Base-by-base conservation (phyloP, 2,113 vertebrate genomes). In the Collichthys lucidus region DNA sequence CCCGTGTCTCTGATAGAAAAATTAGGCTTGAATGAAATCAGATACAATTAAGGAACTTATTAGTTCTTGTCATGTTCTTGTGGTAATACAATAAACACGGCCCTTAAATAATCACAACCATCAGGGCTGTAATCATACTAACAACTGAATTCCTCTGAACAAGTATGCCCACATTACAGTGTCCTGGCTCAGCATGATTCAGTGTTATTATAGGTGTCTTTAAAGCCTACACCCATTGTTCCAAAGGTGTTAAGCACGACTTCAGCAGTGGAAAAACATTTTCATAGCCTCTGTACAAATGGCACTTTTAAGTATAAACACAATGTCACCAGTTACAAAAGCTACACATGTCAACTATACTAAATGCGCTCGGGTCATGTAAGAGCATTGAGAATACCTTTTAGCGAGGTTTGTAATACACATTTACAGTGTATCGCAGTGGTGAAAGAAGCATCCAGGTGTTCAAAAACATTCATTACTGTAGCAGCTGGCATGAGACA, bases 61-160 rank as follows among this genome's bases (percentile, higher is more conserved):
- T 92, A 91, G 86, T 92, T 88, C 91, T 92, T 92, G 92, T 93
- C 92, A 92, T 92, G 84, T 93, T 91, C 87, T 82, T 84, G 72
- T 52, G 77, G 86, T 90, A 65, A 88, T 92, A 92, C 88, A 93
- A 93, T 93, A 92, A 93, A 92, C 90, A 93, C 56, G 4, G 67
- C 70, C 19, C 77, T 88, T 60, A 56, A 81, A 77, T 92, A 92
- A 93, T 93, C 88, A 85, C 81, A 91, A 93, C 90, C 89, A 92
- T 82, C 89, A 81, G 89, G 77, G 77, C 86, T 53, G 91, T 85
- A 87, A 85, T 90, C 87, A 82, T 35, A 67, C 63, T 67, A 90
- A 90, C 86, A 88, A 80, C 55, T 77, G 59, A 67, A 82, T 79
- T 74, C 77, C 79, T 60, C 74, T 77, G 70, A 81, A 75, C 35